Percentiles rank a stretch among this genome's conserved stretches.
These are phyloP conservation scores for Andricus curvator DNA, from an alignment of 2,888 invertebrate genomes.

Conservation along the genomic window DNA sequence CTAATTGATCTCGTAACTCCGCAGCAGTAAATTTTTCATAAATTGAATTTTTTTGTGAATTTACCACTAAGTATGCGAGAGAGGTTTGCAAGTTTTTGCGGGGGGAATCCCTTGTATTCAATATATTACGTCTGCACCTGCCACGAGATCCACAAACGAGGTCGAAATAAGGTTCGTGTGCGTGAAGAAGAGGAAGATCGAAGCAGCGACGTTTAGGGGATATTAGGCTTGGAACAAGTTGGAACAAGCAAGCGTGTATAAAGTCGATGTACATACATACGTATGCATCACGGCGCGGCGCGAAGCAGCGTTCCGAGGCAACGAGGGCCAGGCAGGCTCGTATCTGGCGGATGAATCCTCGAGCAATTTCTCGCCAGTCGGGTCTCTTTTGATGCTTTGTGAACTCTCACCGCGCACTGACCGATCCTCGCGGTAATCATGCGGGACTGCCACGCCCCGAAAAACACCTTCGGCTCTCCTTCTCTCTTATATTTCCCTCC, in stretches of 20 bases:
- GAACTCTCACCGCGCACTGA: slow-evolving; percentile 78
- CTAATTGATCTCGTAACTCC: background rate
- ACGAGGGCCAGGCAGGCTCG: slow-evolving; percentile 51
- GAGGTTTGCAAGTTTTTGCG: background rate
- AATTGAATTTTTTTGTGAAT: background rate
- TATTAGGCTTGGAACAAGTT: slow-evolving; percentile 31
- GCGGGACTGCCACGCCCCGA: slow-evolving; percentile 77
- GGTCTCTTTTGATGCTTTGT: slow-evolving; percentile 78
- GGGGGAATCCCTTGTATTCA: slow-evolving; percentile 25
- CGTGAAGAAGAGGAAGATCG: slow-evolving; percentile 44
- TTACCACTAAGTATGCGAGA: background rate
- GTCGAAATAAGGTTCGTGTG: slow-evolving; percentile 28
- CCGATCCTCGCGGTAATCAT: slow-evolving; percentile 78
- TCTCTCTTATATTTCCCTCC: slow-evolving; percentile 53
- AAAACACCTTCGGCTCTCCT: slow-evolving; percentile 73
- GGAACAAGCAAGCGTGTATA: slow-evolving; percentile 40
- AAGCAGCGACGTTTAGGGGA: slow-evolving; percentile 49
- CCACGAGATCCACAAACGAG: slow-evolving; percentile 27
- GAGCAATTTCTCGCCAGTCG: slow-evolving; percentile 76
- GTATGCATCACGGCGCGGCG: slow-evolving; percentile 43
- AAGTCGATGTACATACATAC: slow-evolving; percentile 46
- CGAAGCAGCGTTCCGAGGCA: slow-evolving; percentile 53
- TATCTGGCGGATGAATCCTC: slow-evolving; percentile 72
- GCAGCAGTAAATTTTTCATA: background rate
- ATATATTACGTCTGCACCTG: slow-evolving; percentile 40